Evolutionary conservation across 2,797 vertebrate species (phyloP).

Genomic region (Sphaeramia orbicularis): DNA sequence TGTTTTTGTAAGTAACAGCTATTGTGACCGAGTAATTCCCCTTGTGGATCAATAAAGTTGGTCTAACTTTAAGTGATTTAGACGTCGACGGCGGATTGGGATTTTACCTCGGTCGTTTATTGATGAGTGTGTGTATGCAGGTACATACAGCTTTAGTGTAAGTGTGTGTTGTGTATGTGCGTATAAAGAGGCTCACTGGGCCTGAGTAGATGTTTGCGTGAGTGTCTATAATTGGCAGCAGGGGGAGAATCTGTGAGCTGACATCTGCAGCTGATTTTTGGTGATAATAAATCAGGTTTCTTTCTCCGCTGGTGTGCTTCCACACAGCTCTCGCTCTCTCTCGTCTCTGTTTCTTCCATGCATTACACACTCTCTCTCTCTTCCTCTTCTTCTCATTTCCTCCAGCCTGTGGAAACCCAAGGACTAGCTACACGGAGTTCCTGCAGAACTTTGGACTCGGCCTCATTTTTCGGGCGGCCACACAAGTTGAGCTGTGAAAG

Average conservation of each 20-base stretch:
- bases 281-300: constrained; percentile 92
- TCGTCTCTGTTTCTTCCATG: constrained; percentile 56
- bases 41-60: too few relatives aligned
- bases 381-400: constrained; percentile 73
- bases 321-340: constrained; percentile 78
- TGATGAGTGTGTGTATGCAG: constrained; percentile 6
- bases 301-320: constrained; percentile 83
- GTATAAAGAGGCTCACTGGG: constrained; percentile 25
- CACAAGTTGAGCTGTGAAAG: constrained; percentile 80
- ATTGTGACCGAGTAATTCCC: too few relatives aligned
- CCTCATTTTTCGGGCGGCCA: constrained; percentile 79
- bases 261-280: constrained; percentile 91
- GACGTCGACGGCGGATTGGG: constrained; percentile 4
- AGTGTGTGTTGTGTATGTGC: constrained; percentile 24
- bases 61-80: not conserved
- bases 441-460: constrained; percentile 68
- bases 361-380: constrained; percentile 54
- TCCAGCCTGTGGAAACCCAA: constrained; percentile 71
- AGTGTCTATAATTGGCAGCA: constrained; percentile 89
- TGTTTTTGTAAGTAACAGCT: too few relatives aligned
- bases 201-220: constrained; percentile 80
- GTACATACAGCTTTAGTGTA: constrained; percentile 1
- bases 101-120: constrained; percentile 30
- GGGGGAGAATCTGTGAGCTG: constrained; percentile 82
- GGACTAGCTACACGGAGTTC: constrained; percentile 69